Percentiles rank a stretch among this genome's conserved stretches.
These are phyloP conservation scores for Peromyscus californicus DNA, from an alignment of 2,113 vertebrate genomes.

Conservation along the genomic window DNA sequence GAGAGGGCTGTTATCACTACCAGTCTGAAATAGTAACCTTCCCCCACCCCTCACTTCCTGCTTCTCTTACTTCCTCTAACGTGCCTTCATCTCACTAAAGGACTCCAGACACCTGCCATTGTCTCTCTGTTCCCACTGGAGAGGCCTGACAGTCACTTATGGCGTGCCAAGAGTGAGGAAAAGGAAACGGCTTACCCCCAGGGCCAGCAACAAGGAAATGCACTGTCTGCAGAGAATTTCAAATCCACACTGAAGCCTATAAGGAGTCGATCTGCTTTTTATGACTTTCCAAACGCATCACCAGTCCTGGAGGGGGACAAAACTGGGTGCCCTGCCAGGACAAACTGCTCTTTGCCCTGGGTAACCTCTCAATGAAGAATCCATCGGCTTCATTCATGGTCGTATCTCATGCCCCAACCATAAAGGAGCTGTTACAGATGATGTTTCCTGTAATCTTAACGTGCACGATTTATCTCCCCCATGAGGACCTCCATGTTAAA, in stretches of 20 bases:
- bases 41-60: neutral
- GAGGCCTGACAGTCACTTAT: neutral
- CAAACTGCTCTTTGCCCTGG: neutral
- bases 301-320: neutral
- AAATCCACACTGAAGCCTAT: neutral
- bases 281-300: neutral
- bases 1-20: neutral
- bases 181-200: neutral
- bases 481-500: neutral
- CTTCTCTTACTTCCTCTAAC: neutral
- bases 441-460: neutral
- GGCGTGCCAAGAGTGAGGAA: neutral
- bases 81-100: neutral
- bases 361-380: neutral
- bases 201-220: constrained; percentile 3
- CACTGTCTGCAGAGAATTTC: neutral
- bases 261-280: neutral
- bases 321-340: neutral
- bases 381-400: neutral
- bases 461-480: neutral
- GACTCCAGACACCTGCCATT: neutral
- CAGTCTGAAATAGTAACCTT: neutral
- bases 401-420: neutral
- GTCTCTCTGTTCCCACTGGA: neutral
- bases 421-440: neutral